Evolutionary conservation across 2,797 vertebrate genomes (phyloP), one percentile per base, ranked within the genome.

Genomic region (Decapterus maruadsi): DNA sequence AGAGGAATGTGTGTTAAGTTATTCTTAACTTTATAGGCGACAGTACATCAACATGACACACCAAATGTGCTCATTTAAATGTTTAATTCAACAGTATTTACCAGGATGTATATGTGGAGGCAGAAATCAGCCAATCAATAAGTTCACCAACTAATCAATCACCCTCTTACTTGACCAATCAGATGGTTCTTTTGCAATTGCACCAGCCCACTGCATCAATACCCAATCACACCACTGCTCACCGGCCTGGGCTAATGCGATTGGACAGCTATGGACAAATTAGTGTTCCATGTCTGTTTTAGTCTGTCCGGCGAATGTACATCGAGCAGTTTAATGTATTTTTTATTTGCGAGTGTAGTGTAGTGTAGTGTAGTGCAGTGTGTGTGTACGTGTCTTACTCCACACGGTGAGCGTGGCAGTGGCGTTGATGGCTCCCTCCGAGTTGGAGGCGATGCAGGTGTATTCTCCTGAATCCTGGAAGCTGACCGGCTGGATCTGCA

Each of bases 401-500:
- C 96, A 98, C 70, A 99, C 96, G 0, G 96, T 98, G 83, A 99
- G 96, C 0, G 58, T 74, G 22, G 95, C 95, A 0, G 95, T 95
- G 11, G 95, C 87, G 1, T 96, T 95, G 83, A 98, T 92, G 43
- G 90, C 86, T 65, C 96, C 97, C 80, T 97, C 95, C 0, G 94
- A 88, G 91, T 97, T 99, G 82, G 92, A 91, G 5, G 95, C 96
- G 0, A 93, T 94, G 93, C 98, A 99, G 40, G 95, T 97, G 84
- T 98, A 99, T 55, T 94, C 95, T 76, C 97, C 97, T 0, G 97
- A 95, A 57, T 99, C 98, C 81, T 97, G 95, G 70, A 96, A 91
- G 80, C 89, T 93, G 87, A 96, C 92, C 0, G 97, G 97, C 7
- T 91, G 82, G 74, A 99, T 95, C 94, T 95, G 95, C 77, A 99